Percentiles rank a stretch among this genome's conserved stretches.
phyloP scores from a whole-genome alignment of 2,113 vertebrate genomes.

The Solenodon paradoxus region DNA sequence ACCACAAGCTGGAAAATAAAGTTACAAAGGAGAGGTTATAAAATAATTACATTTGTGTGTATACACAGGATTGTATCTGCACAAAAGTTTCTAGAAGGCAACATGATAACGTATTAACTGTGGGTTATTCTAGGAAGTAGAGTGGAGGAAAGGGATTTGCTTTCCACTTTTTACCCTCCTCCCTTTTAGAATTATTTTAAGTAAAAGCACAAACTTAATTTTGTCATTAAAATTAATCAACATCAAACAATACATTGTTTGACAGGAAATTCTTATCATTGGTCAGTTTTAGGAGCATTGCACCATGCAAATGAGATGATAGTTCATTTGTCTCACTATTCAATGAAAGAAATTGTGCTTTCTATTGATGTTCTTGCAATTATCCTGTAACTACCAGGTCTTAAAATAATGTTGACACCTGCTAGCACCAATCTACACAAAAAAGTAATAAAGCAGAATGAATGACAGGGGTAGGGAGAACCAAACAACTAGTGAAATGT shows the following conservation, averaged over 20 bases:
- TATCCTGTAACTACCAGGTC: neutral
- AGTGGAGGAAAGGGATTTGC: neutral
- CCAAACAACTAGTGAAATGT: conserved; percentile 4
- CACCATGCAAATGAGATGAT: conserved; percentile 49
- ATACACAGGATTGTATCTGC: neutral
- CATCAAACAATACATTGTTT: neutral
- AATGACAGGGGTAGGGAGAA: neutral
- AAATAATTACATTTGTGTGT: neutral
- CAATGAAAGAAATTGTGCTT: conserved; percentile 45
- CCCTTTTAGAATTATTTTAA: conserved; percentile 8
- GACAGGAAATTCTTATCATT: conserved; percentile 11
- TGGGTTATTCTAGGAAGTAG: neutral
- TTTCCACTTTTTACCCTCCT: neutral
- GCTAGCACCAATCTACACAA: neutral
- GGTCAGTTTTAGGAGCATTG: neutral
- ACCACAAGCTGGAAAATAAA: neutral
- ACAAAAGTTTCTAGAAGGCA: neutral
- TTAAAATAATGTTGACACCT: neutral
- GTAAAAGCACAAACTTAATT: neutral
- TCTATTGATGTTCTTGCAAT: conserved; percentile 40
- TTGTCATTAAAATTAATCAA: conserved; percentile 46
- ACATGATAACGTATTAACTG: neutral
- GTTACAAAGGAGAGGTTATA: neutral
- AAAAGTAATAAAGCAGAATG: conserved; percentile 11
- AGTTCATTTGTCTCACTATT: conserved; percentile 49